Conservation (phyloP, 2,888 invertebrate genomes). For the Taphrorychus bicolor region DNA sequence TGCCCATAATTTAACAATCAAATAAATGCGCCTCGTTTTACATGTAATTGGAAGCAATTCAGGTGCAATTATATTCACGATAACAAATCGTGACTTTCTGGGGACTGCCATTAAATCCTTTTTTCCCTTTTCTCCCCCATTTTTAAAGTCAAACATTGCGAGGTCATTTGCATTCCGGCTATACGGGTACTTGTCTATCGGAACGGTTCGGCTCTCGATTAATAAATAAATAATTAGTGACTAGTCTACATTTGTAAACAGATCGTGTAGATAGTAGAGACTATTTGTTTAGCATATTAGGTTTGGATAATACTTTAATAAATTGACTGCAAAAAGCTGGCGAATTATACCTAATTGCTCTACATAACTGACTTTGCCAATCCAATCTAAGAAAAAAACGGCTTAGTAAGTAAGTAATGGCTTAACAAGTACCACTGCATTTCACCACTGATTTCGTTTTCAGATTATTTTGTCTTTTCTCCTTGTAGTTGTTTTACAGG, state of each 20-base stretch:
- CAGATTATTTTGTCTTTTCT: too few relatives aligned
- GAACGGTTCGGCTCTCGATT: slow-evolving; percentile 13
- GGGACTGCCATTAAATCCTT: slow-evolving; percentile 15
- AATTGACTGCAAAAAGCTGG: background rate
- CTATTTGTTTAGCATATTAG: slow-evolving; percentile 4
- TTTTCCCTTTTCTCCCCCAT: background rate
- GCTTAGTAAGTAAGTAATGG: too few relatives aligned
- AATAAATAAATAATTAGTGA: slow-evolving; percentile 15
- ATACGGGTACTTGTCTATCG: slow-evolving; percentile 24
- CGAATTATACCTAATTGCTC: background rate
- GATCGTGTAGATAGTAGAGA: background rate
- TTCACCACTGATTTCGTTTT: too few relatives aligned
- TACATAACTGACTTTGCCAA: background rate
- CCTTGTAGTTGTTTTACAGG: too few relatives aligned
- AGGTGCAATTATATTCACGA: slow-evolving; percentile 28
- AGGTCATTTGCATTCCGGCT: slow-evolving; percentile 26
- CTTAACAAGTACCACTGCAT: too few relatives aligned
- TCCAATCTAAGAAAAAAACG: background rate
- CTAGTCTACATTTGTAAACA: slow-evolving; percentile 10
- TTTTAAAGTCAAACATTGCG: background rate
- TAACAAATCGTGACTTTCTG: slow-evolving; percentile 22
- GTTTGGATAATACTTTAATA: background rate
- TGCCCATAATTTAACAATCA: slow-evolving; percentile 31
- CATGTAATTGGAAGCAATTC: slow-evolving; percentile 28
- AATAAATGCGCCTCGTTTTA: slow-evolving; percentile 25